Evolutionary conservation across 1,140 invertebrate genomes (phyloP).

Genomic region (Acyrthosiphon pisum): DNA sequence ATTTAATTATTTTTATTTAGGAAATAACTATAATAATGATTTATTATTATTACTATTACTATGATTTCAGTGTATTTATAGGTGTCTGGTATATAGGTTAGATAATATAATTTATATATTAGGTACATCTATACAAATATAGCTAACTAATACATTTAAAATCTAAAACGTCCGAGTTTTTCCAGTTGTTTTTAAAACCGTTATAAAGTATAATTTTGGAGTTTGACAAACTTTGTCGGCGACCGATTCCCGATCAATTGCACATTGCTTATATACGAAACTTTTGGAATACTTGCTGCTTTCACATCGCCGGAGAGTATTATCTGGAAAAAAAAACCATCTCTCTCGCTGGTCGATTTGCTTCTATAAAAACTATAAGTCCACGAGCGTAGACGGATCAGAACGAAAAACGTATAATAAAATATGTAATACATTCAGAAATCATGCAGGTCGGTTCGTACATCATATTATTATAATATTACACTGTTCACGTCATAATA

Average conservation of each 20-base stretch:
- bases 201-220: neutral
- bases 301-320: neutral
- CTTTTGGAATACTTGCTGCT: neutral
- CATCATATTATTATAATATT: neutral
- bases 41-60: neutral
- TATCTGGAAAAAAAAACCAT: neutral
- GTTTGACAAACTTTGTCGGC: neutral
- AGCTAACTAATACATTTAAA: too few relatives aligned
- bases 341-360: neutral
- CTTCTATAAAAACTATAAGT: neutral
- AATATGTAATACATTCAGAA: neutral
- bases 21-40: neutral
- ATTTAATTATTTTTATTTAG: neutral
- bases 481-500: neutral
- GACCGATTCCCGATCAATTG: neutral
- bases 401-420: neutral
- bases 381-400: neutral
- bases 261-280: neutral
- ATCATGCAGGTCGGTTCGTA: neutral
- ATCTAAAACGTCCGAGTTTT: too few relatives aligned
- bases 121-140: too few relatives aligned
- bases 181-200: too few relatives aligned
- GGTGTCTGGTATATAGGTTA: neutral
- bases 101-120: too few relatives aligned
- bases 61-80: too few relatives aligned